Evolutionary conservation across 2,113 vertebrate genomes (phyloP), one percentile per base, ranked within the genome.

Genomic region (Melanotaenia duboulayi): DNA sequence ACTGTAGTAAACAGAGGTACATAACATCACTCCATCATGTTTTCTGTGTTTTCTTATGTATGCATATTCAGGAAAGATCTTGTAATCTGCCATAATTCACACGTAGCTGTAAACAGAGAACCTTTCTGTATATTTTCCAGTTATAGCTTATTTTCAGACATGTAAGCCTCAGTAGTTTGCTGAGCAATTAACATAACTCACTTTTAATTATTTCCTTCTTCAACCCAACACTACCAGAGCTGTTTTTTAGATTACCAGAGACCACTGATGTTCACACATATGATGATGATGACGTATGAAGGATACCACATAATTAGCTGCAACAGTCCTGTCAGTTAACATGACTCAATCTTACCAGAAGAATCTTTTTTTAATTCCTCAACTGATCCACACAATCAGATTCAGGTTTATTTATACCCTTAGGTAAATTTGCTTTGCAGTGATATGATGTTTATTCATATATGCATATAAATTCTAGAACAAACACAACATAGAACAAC

Each of bases 11-110:
- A 49, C 20, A 74, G 62, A 65, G 75, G 57, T 72, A 71, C 82
- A 69, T 87, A 69, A 74, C 66, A 60, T 28, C 39, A 48, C 54
- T 57, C 65, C 70, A 74, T 73, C 74, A 67, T 85, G 65, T 68
- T 88, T 62, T 71, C 74, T 70, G 40, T 91, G 82, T 93, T 94
- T 89, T 91, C 86, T 86, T 87, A 88, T 74, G 58, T 63, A 69
- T 82, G 61, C 87, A 85, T 84, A 88, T 90, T 94, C 89, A 80
- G 80, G 63, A 60, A 50, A 73, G 51, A 60, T 48, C 57, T 48
- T 89, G 67, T 76, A 76, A 65, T 80, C 78, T 72, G 81, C 79
- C 28, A 78, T 64, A 72, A 40, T 87, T 89, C 75, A 78, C 86
- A 82, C 81, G 76, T 64, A 37, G 81, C 37, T 79, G 74, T 85